phyloP scores from a whole-genome alignment of 2,888 invertebrate species.

The Noctua janthina region DNA sequence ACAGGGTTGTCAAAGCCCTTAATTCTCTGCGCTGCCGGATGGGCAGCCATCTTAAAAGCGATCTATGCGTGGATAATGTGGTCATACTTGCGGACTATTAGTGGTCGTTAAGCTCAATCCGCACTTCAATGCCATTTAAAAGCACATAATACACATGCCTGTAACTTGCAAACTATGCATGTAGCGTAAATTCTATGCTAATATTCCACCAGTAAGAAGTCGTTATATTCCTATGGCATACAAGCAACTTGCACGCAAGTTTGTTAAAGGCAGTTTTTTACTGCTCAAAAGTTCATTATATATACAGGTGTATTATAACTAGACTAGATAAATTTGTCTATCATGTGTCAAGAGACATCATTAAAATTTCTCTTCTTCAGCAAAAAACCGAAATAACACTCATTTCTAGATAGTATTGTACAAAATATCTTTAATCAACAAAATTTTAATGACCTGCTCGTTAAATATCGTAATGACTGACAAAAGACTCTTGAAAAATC shows the following conservation, averaged over 20 bases:
- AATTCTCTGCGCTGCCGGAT: no score
- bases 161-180: neutral
- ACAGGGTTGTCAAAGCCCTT: no score
- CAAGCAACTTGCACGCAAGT: neutral
- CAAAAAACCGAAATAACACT: conserved; percentile 1
- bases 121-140: neutral
- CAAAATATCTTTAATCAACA: neutral
- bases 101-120: neutral
- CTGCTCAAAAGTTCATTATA: neutral
- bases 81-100: neutral
- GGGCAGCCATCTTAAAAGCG: no score
- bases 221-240: neutral
- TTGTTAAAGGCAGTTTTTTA: no score
- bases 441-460: conserved; percentile 8
- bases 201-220: neutral
- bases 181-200: neutral
- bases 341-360: neutral
- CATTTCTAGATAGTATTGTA: neutral
- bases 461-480: neutral
- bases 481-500: neutral
- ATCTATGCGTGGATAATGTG: no score
- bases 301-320: neutral
- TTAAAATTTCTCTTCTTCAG: neutral
- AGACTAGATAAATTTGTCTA: neutral
- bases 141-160: neutral